Base-by-base conservation (phyloP, 2,888 invertebrate genomes). In the Agrilus biguttatus region DNA sequence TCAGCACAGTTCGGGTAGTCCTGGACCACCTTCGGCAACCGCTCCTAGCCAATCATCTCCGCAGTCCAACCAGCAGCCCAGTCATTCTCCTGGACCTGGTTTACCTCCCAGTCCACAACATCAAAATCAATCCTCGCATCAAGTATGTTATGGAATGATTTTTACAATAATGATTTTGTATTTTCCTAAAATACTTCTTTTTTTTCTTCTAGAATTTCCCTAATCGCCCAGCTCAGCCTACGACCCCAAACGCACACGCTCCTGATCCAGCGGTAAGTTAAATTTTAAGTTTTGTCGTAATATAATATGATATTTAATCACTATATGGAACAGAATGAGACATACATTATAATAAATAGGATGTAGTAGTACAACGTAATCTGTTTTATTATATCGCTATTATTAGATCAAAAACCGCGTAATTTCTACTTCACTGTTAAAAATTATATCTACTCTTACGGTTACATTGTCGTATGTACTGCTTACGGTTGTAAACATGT, bases 191-290 rank as follows among this genome's bases (percentile, higher is more conserved):
- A 28, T 10, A 8, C 23, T 5, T 5, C 6, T 28, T 28, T 10
- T 36, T 37, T 45, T 42, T 36, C 21, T 66, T 66, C 37, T 73
- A 80, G 78, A 75, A 75, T 56, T 81, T 79, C 63, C 78, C 80
- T 50, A 78, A 73, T 53, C 71, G 82, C 66, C 82, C 81, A 49
- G 74, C 80, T 52, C 80, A 81, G 65, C 76, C 83, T 58, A 82
- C 83, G 59, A 83, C 83, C 52, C 82, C 83, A 52, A 83, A 82
- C 67, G 75, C 82, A 57, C 83, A 83, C 65, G 81, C 78, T 62
- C 82, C 83, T 51, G 83, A 83, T 63, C 74, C 79, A 52, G 72
- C 73, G 69, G 82, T 82, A 69, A 78, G 81, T 77, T 45, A 8
- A 28, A 28, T 10, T 23, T n/a, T 23, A 23, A 23, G 3, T 23